phyloP scores from a whole-genome alignment of 2,113 vertebrate species.

The Polyodon spathula region DNA sequence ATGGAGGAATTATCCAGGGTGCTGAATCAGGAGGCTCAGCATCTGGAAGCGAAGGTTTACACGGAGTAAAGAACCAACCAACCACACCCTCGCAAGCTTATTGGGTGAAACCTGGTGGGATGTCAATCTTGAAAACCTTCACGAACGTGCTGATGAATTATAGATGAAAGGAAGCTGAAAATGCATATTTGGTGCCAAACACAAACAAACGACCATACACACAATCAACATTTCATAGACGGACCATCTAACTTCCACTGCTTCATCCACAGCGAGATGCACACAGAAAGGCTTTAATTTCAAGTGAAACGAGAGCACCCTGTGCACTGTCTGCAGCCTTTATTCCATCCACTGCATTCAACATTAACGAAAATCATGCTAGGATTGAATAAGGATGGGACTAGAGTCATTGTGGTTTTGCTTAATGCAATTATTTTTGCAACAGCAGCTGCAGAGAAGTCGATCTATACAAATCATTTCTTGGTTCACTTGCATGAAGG shows the following conservation, averaged over 20 bases:
- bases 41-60: conserved; percentile 12
- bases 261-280: conserved; percentile 44
- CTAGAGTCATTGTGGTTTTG: conserved; percentile 51
- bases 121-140: conserved; percentile 64
- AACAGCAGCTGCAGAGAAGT: conserved; percentile 52
- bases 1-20: conserved; percentile 59
- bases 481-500: conserved; percentile 78
- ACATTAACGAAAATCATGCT: conserved; percentile 61
- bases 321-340: conserved; percentile 27
- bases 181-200: conserved; percentile 69
- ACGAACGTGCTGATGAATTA: conserved; percentile 56
- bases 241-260: conserved; percentile 34
- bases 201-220: conserved; percentile 28
- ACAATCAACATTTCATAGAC: conserved; percentile 26
- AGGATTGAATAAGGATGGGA: conserved; percentile 51
- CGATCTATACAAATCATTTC: conserved; percentile 77
- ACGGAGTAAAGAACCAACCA: conserved; percentile 6
- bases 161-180: conserved; percentile 70
- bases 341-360: conserved; percentile 30
- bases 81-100: conserved; percentile 47
- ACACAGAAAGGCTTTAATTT: conserved; percentile 35
- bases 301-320: conserved; percentile 19
- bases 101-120: conserved; percentile 49
- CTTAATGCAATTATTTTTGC: conserved; percentile 55
- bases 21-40: conserved; percentile 46